Percentiles rank a stretch among this genome's conserved stretches.
phyloP scores from a whole-genome alignment of 1,140 invertebrate species.

The Scaptomyza montana region DNA sequence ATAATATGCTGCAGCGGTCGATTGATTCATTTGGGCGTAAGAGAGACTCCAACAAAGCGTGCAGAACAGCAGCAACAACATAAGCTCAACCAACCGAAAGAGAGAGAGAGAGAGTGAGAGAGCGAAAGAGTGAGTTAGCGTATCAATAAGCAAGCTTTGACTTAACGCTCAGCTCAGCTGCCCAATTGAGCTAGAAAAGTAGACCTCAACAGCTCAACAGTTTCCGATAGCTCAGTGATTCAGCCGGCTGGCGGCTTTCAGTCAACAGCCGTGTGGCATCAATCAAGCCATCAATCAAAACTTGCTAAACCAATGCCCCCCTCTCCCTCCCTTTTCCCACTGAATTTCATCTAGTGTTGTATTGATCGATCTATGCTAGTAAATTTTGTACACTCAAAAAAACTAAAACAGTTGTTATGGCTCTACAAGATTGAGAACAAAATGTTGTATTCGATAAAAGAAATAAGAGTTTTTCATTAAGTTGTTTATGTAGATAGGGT shows the following conservation, averaged over 20 bases:
- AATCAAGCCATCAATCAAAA: conserved; percentile 73
- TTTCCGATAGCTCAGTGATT: not conserved
- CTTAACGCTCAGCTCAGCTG: conserved; percentile 24
- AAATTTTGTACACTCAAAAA: conserved; percentile 7
- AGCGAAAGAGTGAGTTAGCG: not conserved
- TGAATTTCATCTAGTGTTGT: not conserved
- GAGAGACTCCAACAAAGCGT: not conserved
- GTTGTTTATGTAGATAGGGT: too few relatives aligned
- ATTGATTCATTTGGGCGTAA: conserved; percentile 61
- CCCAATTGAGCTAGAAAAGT: conserved; percentile 43
- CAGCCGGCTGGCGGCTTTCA: conserved; percentile 4
- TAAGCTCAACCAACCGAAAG: not conserved
- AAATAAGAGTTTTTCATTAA: too few relatives aligned
- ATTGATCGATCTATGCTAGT: conserved; percentile 53
- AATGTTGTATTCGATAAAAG: not conserved
- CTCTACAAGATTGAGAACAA: not conserved
- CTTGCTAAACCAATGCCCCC: not conserved
- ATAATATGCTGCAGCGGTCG: conserved; percentile 25
- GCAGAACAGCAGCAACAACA: conserved; percentile 26
- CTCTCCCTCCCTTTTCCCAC: not conserved
- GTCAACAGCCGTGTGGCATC: conserved; percentile 44
- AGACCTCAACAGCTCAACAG: conserved; percentile 22
- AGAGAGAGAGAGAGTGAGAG: not conserved
- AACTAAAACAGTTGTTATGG: not conserved
- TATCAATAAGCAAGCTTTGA: conserved; percentile 35